phyloP scores from a whole-genome alignment of 2,113 vertebrate species.

The Promerops cafer region DNA sequence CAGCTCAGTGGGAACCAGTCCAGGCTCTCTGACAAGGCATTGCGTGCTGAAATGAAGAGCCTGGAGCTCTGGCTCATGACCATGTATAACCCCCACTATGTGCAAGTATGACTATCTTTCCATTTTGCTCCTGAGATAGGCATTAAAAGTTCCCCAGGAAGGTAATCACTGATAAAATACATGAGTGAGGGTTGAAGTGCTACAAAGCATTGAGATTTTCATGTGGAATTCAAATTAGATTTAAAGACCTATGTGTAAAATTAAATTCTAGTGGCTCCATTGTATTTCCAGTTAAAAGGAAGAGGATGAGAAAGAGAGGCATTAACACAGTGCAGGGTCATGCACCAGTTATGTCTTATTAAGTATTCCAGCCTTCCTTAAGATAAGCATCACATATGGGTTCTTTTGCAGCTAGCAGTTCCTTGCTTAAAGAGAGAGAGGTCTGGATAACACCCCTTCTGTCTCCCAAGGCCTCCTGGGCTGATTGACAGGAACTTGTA shows the following conservation, averaged over 20 bases:
- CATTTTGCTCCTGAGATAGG: not conserved
- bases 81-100: not conserved
- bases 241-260: not conserved
- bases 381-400: conserved; percentile 49
- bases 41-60: not conserved
- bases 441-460: conserved; percentile 60
- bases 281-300: conserved; percentile 14
- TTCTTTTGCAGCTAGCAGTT: conserved; percentile 50
- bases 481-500: conserved; percentile 43
- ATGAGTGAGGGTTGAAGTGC: not conserved
- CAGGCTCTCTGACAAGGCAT: not conserved
- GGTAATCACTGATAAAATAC: not conserved
- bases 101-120: not conserved
- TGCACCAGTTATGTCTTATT: conserved; percentile 50
- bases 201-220: not conserved
- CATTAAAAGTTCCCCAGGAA: not conserved
- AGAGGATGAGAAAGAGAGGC: not conserved
- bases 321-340: conserved; percentile 9
- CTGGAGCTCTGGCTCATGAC: not conserved
- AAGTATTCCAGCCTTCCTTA: conserved; percentile 48
- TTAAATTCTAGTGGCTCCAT: not conserved
- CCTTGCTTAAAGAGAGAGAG: conserved; percentile 11
- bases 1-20: not conserved
- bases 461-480: conserved; percentile 32
- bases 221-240: not conserved